Evolutionary conservation across 2,888 invertebrate genomes (phyloP).

Genomic region (Rhogogaster chlorosoma): DNA sequence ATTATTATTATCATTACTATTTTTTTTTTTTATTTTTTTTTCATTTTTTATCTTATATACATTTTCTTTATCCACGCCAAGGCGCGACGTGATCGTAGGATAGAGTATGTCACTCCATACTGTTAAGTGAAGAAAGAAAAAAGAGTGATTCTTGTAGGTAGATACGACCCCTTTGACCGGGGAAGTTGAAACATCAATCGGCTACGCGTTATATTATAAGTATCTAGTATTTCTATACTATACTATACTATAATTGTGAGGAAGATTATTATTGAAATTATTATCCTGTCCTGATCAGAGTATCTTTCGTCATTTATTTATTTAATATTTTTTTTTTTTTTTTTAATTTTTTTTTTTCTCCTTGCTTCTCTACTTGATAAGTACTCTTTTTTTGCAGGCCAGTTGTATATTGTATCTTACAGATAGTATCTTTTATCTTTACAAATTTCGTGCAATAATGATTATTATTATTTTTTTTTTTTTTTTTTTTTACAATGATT

Average conservation of each 20-base stretch:
- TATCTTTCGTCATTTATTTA: background rate
- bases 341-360: background rate
- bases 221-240: background rate
- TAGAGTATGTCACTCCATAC: background rate
- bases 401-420: constrained; percentile 25
- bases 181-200: constrained; percentile 12
- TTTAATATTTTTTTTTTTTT: constrained; percentile 3
- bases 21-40: background rate
- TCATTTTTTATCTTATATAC: background rate
- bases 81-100: constrained; percentile 18
- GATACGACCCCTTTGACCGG: background rate
- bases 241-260: background rate
- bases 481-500: background rate
- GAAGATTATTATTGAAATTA: constrained; percentile 24
- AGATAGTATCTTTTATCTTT: constrained; percentile 11
- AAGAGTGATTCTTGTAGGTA: constrained; percentile 5
- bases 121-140: background rate
- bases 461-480: background rate
- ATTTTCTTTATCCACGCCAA: background rate
- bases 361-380: background rate
- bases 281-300: background rate
- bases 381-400: background rate
- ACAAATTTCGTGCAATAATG: constrained; percentile 37
- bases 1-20: background rate
- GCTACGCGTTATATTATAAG: constrained; percentile 30